Evolutionary conservation across 2,888 invertebrate species (phyloP).

Genomic region (Pristionchus maxplancki): DNA sequence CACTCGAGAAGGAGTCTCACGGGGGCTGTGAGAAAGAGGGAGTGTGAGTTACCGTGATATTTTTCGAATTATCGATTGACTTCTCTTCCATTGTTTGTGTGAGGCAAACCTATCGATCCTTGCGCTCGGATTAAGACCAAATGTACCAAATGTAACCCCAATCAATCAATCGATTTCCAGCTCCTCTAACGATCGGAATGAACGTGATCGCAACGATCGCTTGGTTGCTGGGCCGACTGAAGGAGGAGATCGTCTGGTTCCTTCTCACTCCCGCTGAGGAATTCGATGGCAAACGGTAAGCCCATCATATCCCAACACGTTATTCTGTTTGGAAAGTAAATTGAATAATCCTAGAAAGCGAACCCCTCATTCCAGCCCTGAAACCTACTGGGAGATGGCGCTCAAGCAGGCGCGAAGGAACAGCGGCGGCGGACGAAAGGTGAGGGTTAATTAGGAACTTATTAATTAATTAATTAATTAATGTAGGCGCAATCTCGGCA

Average conservation of each 20-base stretch:
- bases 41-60: conserved; percentile 4
- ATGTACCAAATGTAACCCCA: not conserved
- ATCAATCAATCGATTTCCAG: conserved; percentile 28
- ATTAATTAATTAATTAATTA: not conserved
- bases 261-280: conserved; percentile 66
- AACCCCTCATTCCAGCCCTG: conserved; percentile 3
- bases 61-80: not conserved
- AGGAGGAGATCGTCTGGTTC: conserved; percentile 64
- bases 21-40: conserved; percentile 29
- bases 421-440: conserved; percentile 11
- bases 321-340: not conserved
- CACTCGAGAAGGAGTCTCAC: conserved; percentile 21
- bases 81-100: not conserved
- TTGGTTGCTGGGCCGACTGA: conserved; percentile 56
- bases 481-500: conserved; percentile 17
- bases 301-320: too few species aligned
- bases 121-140: not conserved
- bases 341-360: not conserved
- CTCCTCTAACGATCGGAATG: not conserved
- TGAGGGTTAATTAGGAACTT: too few species aligned
- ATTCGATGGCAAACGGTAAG: conserved; percentile 49
- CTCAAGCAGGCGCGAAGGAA: conserved; percentile 12
- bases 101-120: not conserved
- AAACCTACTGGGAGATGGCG: conserved; percentile 42
- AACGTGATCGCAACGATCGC: conserved; percentile 49